Evolutionary conservation across 2,113 vertebrate genomes (phyloP), one percentile per base, ranked within the genome.

Genomic region (Morone chrysops): DNA sequence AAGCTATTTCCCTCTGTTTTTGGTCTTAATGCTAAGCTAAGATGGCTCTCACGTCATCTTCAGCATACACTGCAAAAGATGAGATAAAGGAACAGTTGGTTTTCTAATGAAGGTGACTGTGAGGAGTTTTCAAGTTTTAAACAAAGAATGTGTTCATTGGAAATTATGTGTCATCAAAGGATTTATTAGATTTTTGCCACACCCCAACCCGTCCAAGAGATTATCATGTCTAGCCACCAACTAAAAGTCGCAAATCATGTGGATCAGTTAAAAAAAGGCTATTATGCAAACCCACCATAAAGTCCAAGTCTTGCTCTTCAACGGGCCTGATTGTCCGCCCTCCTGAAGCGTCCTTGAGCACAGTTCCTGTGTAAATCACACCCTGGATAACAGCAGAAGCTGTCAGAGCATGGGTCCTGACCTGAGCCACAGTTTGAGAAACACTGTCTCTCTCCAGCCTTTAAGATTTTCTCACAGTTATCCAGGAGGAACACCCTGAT

Each of bases 401-500:
- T 50, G 5, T 88, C 77, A 78, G 74, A 82, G 25, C 12, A 8
- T 6, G 36, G 41, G 56, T 78, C 74, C 68, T 61, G 66, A 83
- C 73, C 78, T 63, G 53, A 63, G 59, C 85, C 47, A 57, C 43
- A 61, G 62, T 73, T 81, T 75, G 56, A 86, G 38, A 88, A 87
- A 77, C 25, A 40, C 38, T 54, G 48, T 80, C 66, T 88, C 75
- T 59, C 61, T 87, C 61, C 81, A 83, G 84, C 80, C 73, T 87
- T 88, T 78, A 0, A 43, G 75, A 87, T 61, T 92, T 91, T 93
- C 90, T 91, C 90, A 89, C 82, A 86, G 71, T 87, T 76, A 75
- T 91, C 45, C 72, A 66, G 48, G 78, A 93, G 91, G 67, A 92
- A 94, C 91, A 92, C 89, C 88, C 91, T 85, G 57, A 57, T 87